Evolutionary conservation across 2,888 invertebrate species (phyloP).

Genomic region (Cryptophagus acutangulus): DNA sequence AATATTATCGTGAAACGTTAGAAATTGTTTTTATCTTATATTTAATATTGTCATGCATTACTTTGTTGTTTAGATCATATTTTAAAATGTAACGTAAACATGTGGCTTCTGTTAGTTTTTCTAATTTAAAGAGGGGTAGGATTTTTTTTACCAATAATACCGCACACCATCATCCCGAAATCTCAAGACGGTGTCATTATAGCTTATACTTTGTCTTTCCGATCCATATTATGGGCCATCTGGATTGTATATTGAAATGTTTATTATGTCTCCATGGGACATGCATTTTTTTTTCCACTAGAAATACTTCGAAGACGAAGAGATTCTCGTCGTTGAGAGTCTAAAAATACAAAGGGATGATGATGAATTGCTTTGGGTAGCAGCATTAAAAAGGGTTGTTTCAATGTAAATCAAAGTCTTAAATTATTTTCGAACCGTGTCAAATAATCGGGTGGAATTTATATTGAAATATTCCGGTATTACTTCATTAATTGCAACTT

Average conservation of each 20-base stretch:
- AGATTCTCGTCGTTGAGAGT: too few species aligned
- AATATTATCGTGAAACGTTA: slow-evolving; percentile 32
- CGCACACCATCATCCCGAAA: too few species aligned
- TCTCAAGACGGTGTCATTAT: slow-evolving; percentile 3
- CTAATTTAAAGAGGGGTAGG: slow-evolving; percentile 4
- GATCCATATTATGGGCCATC: slow-evolving; percentile 2
- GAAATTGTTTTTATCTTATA: slow-evolving; percentile 26
- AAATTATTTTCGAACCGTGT: slow-evolving; percentile 39
- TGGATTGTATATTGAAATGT: slow-evolving; percentile 5
- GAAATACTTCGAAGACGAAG: too few species aligned
- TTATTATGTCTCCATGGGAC: neutral
- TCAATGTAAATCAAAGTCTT: slow-evolving; percentile 17
- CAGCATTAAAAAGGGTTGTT: neutral
- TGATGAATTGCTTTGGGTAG: too few species aligned
- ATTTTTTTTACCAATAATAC: slow-evolving; percentile 5
- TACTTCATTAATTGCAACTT: slow-evolving; percentile 45
- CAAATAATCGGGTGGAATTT: slow-evolving; percentile 43
- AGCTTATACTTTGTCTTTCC: slow-evolving; percentile 2
- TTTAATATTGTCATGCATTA: neutral
- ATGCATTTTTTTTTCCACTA: slow-evolving; percentile 1
- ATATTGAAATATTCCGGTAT: slow-evolving; percentile 44
- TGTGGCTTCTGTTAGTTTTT: slow-evolving; percentile 4
- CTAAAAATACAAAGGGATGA: too few species aligned
- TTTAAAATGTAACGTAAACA: slow-evolving; percentile 1
- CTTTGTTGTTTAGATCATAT: neutral